A percentile compares a stretch with the other conserved stretches of the same genome.
These are phyloP conservation scores for Colletes latitarsis DNA, from an alignment of 1,140 invertebrate genomes.

Conservation along the genomic window DNA sequence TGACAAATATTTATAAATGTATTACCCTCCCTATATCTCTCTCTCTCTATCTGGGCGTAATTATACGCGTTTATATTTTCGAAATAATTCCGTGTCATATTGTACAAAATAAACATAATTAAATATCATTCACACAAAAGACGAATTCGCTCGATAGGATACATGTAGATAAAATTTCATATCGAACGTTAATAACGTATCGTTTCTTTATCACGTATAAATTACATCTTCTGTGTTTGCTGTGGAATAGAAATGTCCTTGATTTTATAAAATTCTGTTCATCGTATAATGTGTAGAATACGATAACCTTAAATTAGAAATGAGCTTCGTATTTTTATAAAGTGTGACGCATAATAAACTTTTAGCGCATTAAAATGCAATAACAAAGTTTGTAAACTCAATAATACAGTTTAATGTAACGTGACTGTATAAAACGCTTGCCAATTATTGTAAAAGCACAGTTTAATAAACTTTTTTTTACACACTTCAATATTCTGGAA, in stretches of 20 bases:
- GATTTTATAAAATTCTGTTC: constrained; percentile 28
- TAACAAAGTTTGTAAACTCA: constrained; percentile 11
- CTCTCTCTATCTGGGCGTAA: neutral
- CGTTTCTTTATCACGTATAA: neutral
- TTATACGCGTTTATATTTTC: neutral
- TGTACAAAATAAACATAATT: neutral
- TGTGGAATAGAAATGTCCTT: constrained; percentile 74
- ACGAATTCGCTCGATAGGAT: neutral
- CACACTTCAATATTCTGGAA: constrained; percentile 63
- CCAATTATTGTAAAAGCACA: constrained; percentile 38
- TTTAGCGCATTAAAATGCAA: neutral
- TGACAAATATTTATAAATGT: constrained; percentile 17
- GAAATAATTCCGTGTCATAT: neutral
- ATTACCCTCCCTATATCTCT: neutral
- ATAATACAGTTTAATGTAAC: constrained; percentile 11
- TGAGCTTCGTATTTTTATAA: constrained; percentile 31
- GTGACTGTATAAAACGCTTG: constrained; percentile 14
- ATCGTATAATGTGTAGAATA: constrained; percentile 4
- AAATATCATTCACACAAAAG: constrained; percentile 11
- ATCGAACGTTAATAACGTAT: neutral
- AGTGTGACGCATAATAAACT: neutral
- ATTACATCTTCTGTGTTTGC: constrained; percentile 47
- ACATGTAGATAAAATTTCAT: neutral
- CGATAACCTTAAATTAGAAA: constrained; percentile 22
- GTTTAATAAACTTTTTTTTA: constrained; percentile 70